Base-by-base conservation (phyloP, 2,797 vertebrate species). In the Cyclura pinguis region DNA sequence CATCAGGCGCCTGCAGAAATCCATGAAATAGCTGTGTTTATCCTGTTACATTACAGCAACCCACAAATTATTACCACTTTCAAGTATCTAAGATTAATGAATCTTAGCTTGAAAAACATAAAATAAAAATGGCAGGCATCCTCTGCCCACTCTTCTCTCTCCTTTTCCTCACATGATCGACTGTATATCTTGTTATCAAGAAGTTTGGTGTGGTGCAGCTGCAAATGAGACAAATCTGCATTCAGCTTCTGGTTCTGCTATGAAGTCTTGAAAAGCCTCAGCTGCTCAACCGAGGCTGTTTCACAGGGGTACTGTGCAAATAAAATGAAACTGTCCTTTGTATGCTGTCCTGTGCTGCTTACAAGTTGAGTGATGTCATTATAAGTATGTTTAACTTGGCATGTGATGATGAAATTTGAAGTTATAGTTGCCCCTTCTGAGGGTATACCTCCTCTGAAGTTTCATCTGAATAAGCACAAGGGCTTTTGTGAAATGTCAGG, bases 1-100 rank as follows among this genome's bases (percentile, higher is more conserved):
- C 90, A 84, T 82, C 52, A 89, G 90, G 85, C 5, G 27, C 76
- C 80, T 72, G 73, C 57, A 92, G 85, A 92, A 59, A 78, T 76
- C 83, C 88, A 78, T 67, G 83, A 73, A 88, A 83, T 7, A 77
- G 86, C 42, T 91, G 90, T 85, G 73, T 92, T 94, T 94, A 82
- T 88, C 94, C 84, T n/a, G 90, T 81, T 89, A 80, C 93, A 89
- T 91, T 84, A 78, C 47, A 88, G 86, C 50, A n/a, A 64, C 29
- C 64, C 84, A 86, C 64, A 86, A 81, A 57, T 86, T 74, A 86
- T 90, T 80, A n/a, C 22, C 57, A 35, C 52, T 62, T 90, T 42
- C 73, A 38, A 38, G n/a, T 62, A 62, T 77, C 62, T 35, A 84
- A 78, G 22, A 80, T 57, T 50, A 78, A 84, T 77, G 27, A 69